Evolutionary conservation across 2,888 invertebrate species (phyloP).

Genomic region (Coleophora deauratella): DNA sequence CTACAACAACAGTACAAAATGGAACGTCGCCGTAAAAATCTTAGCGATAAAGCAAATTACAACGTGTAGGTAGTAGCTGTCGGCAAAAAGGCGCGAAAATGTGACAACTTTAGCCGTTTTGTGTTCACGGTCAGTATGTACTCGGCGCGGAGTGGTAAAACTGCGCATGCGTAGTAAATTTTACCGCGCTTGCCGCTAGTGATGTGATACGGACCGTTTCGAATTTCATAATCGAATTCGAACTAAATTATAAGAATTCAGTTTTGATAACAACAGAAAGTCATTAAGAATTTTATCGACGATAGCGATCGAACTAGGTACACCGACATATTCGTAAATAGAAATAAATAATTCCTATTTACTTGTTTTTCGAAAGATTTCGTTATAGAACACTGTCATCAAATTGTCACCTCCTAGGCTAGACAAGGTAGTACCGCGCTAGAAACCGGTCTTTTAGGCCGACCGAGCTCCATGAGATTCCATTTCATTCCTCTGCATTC

Average conservation of each 20-base stretch:
- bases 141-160: constrained; percentile 28
- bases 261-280: neutral
- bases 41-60: constrained; percentile 22
- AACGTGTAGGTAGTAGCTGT: constrained; percentile 5
- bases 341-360: too few relatives aligned
- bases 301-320: constrained; percentile 19
- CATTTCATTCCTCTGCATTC: constrained; percentile 70
- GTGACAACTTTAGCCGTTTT: constrained; percentile 26
- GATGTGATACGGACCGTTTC: constrained; percentile 24
- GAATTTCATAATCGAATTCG: constrained; percentile 18
- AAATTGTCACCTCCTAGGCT: constrained; percentile 54
- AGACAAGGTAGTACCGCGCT: constrained; percentile 45
- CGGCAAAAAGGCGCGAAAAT: constrained; percentile 47
- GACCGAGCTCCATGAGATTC: constrained; percentile 70
- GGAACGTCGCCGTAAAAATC: constrained; percentile 20
- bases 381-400: constrained; percentile 52
- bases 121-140: constrained; percentile 15
- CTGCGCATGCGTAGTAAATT: constrained; percentile 34
- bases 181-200: constrained; percentile 32
- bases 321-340: constrained; percentile 11
- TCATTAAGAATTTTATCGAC: constrained; percentile 10
- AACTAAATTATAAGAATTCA: constrained; percentile 10
- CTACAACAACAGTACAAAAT: constrained; percentile 17
- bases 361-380: too few relatives aligned
- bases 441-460: constrained; percentile 57